A percentile compares a stretch with the other conserved stretches of the same genome.
Evolutionary conservation across 2,797 vertebrate species (phyloP).

Genomic region (Todus mexicanus): DNA sequence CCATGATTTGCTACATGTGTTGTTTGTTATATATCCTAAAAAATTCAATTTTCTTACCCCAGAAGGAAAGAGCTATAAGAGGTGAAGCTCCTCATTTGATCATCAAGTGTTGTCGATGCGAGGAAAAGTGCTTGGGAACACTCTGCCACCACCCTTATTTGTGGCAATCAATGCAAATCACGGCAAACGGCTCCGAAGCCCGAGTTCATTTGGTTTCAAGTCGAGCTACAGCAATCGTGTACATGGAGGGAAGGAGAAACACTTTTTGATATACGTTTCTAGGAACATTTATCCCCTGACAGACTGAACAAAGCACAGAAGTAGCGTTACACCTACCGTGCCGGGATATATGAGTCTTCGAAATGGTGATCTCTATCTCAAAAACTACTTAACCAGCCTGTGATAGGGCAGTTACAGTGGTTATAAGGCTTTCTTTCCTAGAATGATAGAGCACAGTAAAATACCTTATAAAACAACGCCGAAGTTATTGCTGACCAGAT

Average conservation of each 20-base stretch:
- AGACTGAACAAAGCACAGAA: background rate
- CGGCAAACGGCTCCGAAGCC: background rate
- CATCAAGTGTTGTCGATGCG: conserved; percentile 11
- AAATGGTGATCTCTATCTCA: conserved; percentile 61
- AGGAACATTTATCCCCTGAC: background rate
- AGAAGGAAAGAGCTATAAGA: conserved; percentile 34
- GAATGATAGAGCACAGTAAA: conserved; percentile 32
- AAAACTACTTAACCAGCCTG: conserved; percentile 62
- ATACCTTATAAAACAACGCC: conserved; percentile 27
- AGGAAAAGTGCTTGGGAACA: background rate
- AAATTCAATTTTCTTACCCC: conserved; percentile 56
- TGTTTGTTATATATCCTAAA: conserved; percentile 25
- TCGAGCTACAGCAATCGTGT: background rate
- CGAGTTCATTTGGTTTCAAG: background rate
- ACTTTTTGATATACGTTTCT: background rate
- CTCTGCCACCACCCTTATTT: conserved; percentile 7
- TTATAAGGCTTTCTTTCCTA: conserved; percentile 41
- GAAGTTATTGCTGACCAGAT: conserved; percentile 44
- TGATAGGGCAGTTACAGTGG: conserved; percentile 39
- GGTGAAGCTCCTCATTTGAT: conserved; percentile 18
- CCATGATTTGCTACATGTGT: conserved; percentile 13
- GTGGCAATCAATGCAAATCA: conserved; percentile 36
- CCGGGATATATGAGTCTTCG: conserved; percentile 52
- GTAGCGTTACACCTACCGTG: background rate
- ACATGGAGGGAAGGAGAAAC: background rate